Percentiles rank a stretch among this genome's conserved stretches.
Evolutionary conservation across 1,140 invertebrate species (phyloP).

Genomic region (Ostrea edulis): DNA sequence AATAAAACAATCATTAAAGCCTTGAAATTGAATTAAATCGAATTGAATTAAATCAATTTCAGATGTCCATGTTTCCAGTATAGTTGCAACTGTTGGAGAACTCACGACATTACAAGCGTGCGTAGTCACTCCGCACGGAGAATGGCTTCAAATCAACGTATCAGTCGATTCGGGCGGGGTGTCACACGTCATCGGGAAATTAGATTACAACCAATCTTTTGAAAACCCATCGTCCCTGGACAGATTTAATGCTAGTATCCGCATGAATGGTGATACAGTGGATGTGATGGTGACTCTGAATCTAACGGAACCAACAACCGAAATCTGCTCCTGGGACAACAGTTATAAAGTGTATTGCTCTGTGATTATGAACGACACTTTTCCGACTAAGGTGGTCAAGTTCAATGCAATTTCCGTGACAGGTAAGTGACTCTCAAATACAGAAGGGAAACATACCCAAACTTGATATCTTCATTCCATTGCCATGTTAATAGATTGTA

Average conservation of each 20-base stretch:
- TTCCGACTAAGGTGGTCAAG: not conserved
- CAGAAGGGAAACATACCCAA: too few species aligned
- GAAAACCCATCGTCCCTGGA: not conserved
- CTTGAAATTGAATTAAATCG: too few species aligned
- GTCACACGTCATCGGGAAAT: not conserved
- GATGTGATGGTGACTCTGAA: not conserved
- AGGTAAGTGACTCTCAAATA: not conserved
- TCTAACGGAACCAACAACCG: not conserved
- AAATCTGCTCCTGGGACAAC: not conserved
- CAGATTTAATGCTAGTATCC: not conserved
- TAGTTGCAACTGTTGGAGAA: not conserved
- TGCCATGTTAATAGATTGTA: too few species aligned
- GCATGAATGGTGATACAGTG: not conserved
- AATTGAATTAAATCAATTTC: too few species aligned
- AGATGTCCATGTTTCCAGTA: not conserved
- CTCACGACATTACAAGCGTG: not conserved
- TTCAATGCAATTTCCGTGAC: not conserved
- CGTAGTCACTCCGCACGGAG: not conserved
- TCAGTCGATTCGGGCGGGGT: not conserved
- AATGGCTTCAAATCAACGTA: not conserved
- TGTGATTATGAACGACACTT: not conserved
- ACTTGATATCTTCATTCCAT: too few species aligned
- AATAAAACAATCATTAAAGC: too few species aligned
- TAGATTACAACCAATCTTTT: not conserved
- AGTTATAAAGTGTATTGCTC: not conserved